Evolutionary conservation across 1,140 invertebrate species (phyloP).

Genomic region (Nymphalis io): DNA sequence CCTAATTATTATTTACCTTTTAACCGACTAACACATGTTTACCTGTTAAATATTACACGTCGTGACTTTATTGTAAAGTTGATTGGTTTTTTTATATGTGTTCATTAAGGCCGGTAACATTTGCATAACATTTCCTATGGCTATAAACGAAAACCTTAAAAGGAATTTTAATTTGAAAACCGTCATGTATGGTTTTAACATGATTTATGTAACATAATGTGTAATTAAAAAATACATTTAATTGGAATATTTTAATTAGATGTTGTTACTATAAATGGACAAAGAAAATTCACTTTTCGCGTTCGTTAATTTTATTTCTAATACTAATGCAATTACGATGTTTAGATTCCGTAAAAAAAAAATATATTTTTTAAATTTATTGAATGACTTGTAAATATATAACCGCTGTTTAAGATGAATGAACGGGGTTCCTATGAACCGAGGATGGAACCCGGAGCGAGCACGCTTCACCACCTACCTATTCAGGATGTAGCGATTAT

Average conservation of each 20-base stretch:
- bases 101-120: constrained; percentile 36
- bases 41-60: constrained; percentile 53
- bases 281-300: neutral
- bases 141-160: constrained; percentile 9
- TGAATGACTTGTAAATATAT: constrained; percentile 19
- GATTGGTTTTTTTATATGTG: constrained; percentile 44
- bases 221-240: constrained; percentile 1
- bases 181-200: constrained; percentile 10
- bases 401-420: constrained; percentile 58
- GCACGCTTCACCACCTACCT: constrained; percentile 74
- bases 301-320: no score
- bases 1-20: constrained; percentile 77
- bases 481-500: constrained; percentile 76
- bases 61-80: constrained; percentile 64
- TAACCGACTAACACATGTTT: constrained; percentile 65
- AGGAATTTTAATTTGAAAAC: constrained; percentile 11
- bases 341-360: no score
- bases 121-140: constrained; percentile 38
- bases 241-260: constrained; percentile 6
- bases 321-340: no score
- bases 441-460: constrained; percentile 45
- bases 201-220: constrained; percentile 10
- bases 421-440: constrained; percentile 52
- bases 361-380: neutral
- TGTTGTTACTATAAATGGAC: neutral